These are phyloP conservation scores for Prostheceraeus crozeri DNA, from an alignment of 2,888 invertebrate species.

Conservation along the genomic window DNA sequence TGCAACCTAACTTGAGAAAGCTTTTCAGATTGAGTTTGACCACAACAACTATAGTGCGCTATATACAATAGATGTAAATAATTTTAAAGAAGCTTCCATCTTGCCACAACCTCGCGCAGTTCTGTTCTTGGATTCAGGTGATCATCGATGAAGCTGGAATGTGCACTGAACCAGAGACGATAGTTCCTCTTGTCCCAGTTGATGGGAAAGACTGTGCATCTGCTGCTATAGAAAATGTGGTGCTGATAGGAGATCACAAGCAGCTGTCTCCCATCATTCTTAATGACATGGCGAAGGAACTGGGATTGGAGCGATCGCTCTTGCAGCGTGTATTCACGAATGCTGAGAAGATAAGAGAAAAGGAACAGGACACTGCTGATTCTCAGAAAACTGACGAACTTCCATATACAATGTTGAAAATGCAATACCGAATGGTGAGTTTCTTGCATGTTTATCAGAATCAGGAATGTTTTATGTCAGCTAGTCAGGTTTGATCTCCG, in stretches of 20 bases:
- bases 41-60: no score
- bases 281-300: not conserved
- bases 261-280: constrained; percentile 29
- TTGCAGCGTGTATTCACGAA: constrained; percentile 18
- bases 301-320: constrained; percentile 16
- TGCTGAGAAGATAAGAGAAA: not conserved
- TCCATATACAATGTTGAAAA: constrained; percentile 42
- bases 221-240: constrained; percentile 1
- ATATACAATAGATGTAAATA: no score
- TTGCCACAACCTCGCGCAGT: no score
- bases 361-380: no score
- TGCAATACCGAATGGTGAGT: constrained; percentile 50
- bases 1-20: no score
- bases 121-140: no score
- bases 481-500: no score
- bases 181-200: constrained; percentile 49
- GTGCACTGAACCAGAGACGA: constrained; percentile 48
- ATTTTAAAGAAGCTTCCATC: no score
- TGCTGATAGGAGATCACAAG: constrained; percentile 26
- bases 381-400: not conserved
- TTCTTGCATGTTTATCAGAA: no score
- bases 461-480: no score
- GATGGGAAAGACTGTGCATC: not conserved
- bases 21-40: no score
- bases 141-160: constrained; percentile 51